phyloP scores from a whole-genome alignment of 2,888 invertebrate species.

The Chorisops tibialis region DNA sequence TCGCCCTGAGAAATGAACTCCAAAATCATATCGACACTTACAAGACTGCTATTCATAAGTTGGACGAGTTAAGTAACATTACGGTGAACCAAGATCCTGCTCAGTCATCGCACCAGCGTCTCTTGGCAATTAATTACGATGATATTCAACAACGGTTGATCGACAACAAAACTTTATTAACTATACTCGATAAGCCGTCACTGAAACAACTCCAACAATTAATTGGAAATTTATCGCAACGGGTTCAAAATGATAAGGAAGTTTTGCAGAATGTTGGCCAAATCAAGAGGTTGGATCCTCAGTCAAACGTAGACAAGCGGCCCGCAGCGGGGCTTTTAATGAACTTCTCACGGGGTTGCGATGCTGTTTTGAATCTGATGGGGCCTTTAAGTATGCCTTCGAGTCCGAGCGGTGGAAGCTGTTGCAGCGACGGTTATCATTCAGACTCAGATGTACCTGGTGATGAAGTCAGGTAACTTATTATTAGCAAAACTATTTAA shows the following conservation, averaged over 20 bases:
- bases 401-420: constrained; percentile 55
- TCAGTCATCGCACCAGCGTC: constrained; percentile 83
- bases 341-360: constrained; percentile 72
- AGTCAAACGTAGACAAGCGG: constrained; percentile 62
- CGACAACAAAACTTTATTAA: constrained; percentile 85
- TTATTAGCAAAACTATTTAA: too few relatives aligned
- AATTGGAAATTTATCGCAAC: constrained; percentile 65
- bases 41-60: constrained; percentile 79
- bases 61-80: constrained; percentile 67
- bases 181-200: constrained; percentile 77
- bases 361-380: constrained; percentile 75
- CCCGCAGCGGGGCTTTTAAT: constrained; percentile 69
- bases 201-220: constrained; percentile 71
- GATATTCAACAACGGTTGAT: constrained; percentile 88
- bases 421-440: constrained; percentile 78
- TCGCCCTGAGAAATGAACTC: constrained; percentile 78
- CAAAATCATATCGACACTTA: constrained; percentile 81
- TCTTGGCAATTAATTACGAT: constrained; percentile 75
- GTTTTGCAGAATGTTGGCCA: constrained; percentile 71
- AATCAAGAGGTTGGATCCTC: constrained; percentile 61
- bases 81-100: constrained; percentile 70
- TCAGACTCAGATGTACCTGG: constrained; percentile 66
- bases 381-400: constrained; percentile 53
- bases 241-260: constrained; percentile 89
- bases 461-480: constrained; percentile 50